Percentiles rank a stretch among this genome's conserved stretches.
Conservation (phyloP, 2,888 invertebrate genomes). For the Xylota sylvarum region DNA sequence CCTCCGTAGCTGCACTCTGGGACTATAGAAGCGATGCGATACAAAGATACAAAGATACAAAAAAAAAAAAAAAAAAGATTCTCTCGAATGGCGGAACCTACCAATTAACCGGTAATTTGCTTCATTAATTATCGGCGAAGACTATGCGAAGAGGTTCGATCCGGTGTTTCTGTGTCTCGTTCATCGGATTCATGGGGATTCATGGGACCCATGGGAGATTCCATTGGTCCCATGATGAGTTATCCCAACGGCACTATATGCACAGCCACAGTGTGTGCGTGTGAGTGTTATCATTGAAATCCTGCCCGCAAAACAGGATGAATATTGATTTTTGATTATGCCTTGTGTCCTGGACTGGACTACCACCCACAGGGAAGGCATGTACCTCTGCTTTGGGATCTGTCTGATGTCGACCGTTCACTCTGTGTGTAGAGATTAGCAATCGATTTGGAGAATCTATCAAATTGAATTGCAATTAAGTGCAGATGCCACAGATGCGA, state of each 20-base stretch:
- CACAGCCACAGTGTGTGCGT: constrained; percentile 23
- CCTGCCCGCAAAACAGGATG: constrained; percentile 62
- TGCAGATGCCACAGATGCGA: constrained; percentile 68
- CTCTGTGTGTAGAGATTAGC: constrained; percentile 44
- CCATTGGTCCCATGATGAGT: constrained; percentile 61
- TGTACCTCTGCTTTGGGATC: neutral
- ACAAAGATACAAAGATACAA: constrained; percentile 52
- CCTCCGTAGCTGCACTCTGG: constrained; percentile 37
- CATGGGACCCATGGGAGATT: constrained; percentile 1
- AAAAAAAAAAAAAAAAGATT: constrained; percentile 19
- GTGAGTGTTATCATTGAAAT: constrained; percentile 52
- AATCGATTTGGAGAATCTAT: constrained; percentile 67
- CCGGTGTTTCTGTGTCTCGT: constrained; percentile 37
- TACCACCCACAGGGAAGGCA: constrained; percentile 21
- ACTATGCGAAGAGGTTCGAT: constrained; percentile 28
- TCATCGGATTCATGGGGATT: constrained; percentile 10
- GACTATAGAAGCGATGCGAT: constrained; percentile 54
- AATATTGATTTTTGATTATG: constrained; percentile 71
- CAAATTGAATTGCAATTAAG: constrained; percentile 74
- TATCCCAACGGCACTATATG: constrained; percentile 25
- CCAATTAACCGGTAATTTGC: constrained; percentile 77
- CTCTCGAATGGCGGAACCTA: constrained; percentile 75
- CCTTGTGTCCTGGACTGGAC: neutral
- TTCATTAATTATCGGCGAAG: constrained; percentile 74
- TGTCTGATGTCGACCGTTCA: constrained; percentile 1